Evolutionary conservation across 1,140 invertebrate genomes (phyloP), one percentile per base, ranked within the genome.

Genomic region (Magallana ariakensis): DNA sequence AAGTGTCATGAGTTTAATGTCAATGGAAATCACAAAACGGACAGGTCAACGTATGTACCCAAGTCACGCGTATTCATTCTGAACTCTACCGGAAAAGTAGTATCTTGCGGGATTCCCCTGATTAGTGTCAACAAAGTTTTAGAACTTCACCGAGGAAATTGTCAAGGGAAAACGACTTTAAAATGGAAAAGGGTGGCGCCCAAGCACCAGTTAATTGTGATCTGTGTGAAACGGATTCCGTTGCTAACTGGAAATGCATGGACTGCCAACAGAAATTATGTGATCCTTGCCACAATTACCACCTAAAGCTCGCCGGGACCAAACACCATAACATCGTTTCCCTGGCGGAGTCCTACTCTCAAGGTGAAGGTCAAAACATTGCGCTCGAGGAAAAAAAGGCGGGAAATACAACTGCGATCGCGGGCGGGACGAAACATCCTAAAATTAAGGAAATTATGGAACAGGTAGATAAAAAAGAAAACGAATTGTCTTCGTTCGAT

Each of bases 381-480:
- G 19, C 66, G 15, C 66, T 75, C 9, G 19, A 26, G 7, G 66
- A 75, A 26, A 70, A 10, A 26, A 26, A 26, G 22, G 22, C 66
- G 19, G 66, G 66, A 13, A 26, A 75, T 26, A 75, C 66, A 33
- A 75, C 22, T 22, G 66, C 66, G 11, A 26, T 75, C 22, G 66
- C 22, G 26, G 22, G 13, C 22, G 22, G 22, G 8, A 75, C 22
- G 33, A 75, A 7, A 26, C 66, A 75, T 22, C 66, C 66, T 5
- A 75, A 75, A 75, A 46, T 75, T 13, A 13, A 13, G 10, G 66
- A 75, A 13, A 75, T 75, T 26, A 7, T 75, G 7, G 66, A 53
- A 1, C 83, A 83, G 46, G 13, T 87, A 13, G 85, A 87, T 11
- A 53, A 9, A 22, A 87, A 87, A 53, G 46, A 22, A 16, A 83